Evolutionary conservation across 2,888 invertebrate species (phyloP), one percentile per base, ranked within the genome.

Genomic region (Nemapogon koenigi): DNA sequence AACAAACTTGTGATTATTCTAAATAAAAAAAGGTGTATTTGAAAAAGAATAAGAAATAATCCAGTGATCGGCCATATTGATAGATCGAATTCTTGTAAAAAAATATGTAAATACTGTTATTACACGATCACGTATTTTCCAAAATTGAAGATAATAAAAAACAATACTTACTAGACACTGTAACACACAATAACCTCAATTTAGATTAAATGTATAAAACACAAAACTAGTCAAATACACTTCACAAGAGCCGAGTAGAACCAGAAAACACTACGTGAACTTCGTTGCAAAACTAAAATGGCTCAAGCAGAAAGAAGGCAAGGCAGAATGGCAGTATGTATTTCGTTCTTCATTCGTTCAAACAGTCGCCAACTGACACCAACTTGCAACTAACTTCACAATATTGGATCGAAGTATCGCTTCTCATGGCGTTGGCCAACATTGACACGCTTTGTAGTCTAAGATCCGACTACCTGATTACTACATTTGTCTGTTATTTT

Each of bases 41-140:
- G 36, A 43, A 39, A 50, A 52, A 49, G 51, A 31, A 13, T 51
- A 50, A 43, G 47, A 57, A 62, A 57, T 62, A 63, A 48, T 59
- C 42, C 41, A 50, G 49, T 51, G 67, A 71, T 72, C 76, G 76
- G 76, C 76, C 76, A 78, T 78, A 76, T 78, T 78, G 76, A 73
- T 33, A 33, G 19, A 3, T 2, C 13, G 19, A 33, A 3, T 19
- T 18, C 16, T 16, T 31, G 15, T 10, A 16, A 31, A 31, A 31
- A 33, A 33, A 33, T 3, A 31, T 3, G 16, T 11, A 33, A 18
- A 33, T 19, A 19, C 8, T 6, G 19, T n/a, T n/a, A n/a, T n/a
- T n/a, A n/a, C n/a, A n/a, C n/a, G n/a, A n/a, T n/a, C n/a, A n/a
- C n/a, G n/a, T n/a, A n/a, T n/a, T n/a, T n/a, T n/a, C n/a, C n/a